Conservation (phyloP, 2,113 vertebrate species). For the Xiphophorus couchianus region DNA sequence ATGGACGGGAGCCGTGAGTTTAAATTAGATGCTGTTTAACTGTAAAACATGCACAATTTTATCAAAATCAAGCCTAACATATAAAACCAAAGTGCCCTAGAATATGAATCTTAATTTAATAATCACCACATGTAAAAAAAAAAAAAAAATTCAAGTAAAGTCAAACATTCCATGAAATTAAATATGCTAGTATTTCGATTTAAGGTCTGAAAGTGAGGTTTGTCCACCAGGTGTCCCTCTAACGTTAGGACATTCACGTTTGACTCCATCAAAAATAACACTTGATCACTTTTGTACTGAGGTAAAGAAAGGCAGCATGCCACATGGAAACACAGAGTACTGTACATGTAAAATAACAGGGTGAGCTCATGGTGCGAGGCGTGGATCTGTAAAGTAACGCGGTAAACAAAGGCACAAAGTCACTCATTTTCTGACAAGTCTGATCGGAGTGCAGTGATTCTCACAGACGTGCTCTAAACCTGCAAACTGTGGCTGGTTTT, state of each 20-base stretch:
- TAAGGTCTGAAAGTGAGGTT: constrained; percentile 17
- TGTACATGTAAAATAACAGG: constrained; percentile 4
- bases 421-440: constrained; percentile 26
- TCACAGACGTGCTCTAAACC: not conserved
- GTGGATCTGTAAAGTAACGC: constrained; percentile 8
- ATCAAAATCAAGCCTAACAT: constrained; percentile 34
- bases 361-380: constrained; percentile 28
- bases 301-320: constrained; percentile 60
- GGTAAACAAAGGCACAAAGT: constrained; percentile 72
- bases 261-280: constrained; percentile 16
- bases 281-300: constrained; percentile 35
- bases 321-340: constrained; percentile 32
- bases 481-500: not conserved
- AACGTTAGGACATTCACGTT: constrained; percentile 19
- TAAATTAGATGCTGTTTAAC: not conserved
- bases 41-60: constrained; percentile 50
- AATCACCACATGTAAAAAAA: constrained; percentile 34
- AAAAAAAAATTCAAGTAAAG: constrained; percentile 59
- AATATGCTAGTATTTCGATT: constrained; percentile 32
- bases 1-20: constrained; percentile 1
- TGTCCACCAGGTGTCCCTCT: not conserved
- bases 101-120: constrained; percentile 14
- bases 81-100: not conserved
- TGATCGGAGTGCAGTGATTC: constrained; percentile 47
- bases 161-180: constrained; percentile 38